Evolutionary conservation across 2,797 vertebrate species (phyloP).

Genomic region (Pachyuromys duprasi): DNA sequence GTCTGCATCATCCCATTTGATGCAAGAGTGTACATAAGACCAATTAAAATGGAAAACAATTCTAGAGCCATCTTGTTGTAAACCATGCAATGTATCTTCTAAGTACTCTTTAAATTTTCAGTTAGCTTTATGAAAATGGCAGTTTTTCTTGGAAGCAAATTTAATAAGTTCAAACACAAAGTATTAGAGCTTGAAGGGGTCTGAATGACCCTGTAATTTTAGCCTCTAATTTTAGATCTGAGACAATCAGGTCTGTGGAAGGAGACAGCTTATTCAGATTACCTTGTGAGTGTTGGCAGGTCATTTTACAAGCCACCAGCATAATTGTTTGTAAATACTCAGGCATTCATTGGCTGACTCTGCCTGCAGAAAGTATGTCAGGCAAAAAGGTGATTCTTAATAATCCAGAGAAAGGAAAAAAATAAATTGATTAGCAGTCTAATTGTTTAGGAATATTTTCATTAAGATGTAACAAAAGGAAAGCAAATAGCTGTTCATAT

Average conservation of each 20-base stretch:
- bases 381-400: slow-evolving; percentile 11
- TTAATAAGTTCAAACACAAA: slow-evolving; percentile 5
- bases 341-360: not conserved
- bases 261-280: slow-evolving; percentile 10
- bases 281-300: not conserved
- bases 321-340: not conserved
- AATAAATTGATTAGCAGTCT: not conserved
- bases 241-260: not conserved
- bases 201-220: slow-evolving; percentile 22
- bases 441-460: slow-evolving; percentile 20
- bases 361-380: not conserved
- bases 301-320: not conserved
- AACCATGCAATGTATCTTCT: not conserved
- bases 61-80: not conserved
- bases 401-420: not conserved
- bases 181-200: slow-evolving; percentile 9
- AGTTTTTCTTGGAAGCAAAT: not conserved
- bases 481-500: not conserved
- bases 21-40: not conserved
- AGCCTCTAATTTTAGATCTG: slow-evolving; percentile 31
- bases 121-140: slow-evolving; percentile 44
- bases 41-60: not conserved
- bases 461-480: not conserved
- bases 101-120: not conserved
- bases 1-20: not conserved